A percentile compares a stretch with the other conserved stretches of the same genome.
Conservation (phyloP, 1,140 invertebrate genomes). For the Bombus impatiens region DNA sequence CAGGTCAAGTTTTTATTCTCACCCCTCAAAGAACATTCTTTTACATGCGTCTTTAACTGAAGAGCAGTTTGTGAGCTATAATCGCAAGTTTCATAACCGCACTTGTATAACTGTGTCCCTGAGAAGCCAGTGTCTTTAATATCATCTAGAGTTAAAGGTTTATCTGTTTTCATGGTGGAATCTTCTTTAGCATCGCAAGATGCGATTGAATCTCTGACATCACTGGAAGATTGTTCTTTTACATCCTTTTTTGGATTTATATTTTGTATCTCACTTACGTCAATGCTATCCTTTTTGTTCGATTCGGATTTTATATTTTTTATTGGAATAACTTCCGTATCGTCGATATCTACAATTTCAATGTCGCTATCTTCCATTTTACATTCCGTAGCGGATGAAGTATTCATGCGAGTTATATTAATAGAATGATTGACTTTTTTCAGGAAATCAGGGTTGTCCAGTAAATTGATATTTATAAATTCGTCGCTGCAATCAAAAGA, state of each 20-base stretch:
- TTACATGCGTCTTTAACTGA: conserved; percentile 81
- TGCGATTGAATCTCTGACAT: conserved; percentile 14
- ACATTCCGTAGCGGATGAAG: background rate
- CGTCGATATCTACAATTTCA: conserved; percentile 13
- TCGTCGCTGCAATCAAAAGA: conserved; percentile 64
- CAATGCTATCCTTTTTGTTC: background rate
- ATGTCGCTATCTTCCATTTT: conserved; percentile 65
- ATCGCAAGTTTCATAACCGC: conserved; percentile 80
- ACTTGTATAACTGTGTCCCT: conserved; percentile 82
- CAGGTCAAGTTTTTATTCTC: conserved; percentile 77
- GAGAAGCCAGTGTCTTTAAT: conserved; percentile 76
- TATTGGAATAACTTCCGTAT: background rate
- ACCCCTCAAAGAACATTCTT: conserved; percentile 73
- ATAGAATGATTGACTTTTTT: conserved; percentile 38
- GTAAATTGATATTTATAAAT: conserved; percentile 75
- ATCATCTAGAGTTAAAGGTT: conserved; percentile 73
- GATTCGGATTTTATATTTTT: conserved; percentile 21
- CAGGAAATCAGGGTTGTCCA: conserved; percentile 73
- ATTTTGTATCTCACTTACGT: background rate
- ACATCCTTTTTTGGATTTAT: background rate
- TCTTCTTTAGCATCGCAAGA: background rate
- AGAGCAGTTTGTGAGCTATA: conserved; percentile 67
- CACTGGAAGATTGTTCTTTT: conserved; percentile 14
- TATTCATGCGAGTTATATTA: background rate
- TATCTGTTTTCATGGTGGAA: conserved; percentile 18